A percentile compares a stretch with the other conserved stretches of the same genome.
phyloP scores from a whole-genome alignment of 2,797 vertebrate genomes.

The Hydrophis major region DNA sequence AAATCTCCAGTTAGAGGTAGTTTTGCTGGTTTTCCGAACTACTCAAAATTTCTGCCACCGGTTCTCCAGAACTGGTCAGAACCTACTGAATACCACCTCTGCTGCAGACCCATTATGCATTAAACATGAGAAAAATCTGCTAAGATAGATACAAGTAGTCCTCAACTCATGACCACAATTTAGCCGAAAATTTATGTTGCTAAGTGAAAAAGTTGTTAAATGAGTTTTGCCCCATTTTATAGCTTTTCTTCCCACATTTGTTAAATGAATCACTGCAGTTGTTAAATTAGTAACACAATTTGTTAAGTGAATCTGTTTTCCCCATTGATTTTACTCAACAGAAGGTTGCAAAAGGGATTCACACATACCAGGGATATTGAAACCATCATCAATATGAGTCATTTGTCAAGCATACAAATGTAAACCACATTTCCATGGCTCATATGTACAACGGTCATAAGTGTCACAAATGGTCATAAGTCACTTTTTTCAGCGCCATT shows the following conservation, averaged over 20 bases:
- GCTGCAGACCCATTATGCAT: not conserved
- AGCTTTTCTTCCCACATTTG: not conserved
- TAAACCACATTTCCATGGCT: not conserved
- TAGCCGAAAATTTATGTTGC: not conserved
- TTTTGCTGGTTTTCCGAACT: too few relatives aligned
- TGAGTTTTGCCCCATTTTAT: not conserved
- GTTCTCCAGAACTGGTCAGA: too few relatives aligned
- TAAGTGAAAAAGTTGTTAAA: not conserved
- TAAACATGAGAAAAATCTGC: not conserved
- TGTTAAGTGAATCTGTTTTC: not conserved
- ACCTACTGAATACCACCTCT: too few relatives aligned
- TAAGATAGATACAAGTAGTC: not conserved
- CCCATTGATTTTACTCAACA: not conserved
- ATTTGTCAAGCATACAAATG: not conserved
- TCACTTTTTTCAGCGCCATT: too few relatives aligned
- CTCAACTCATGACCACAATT: not conserved
- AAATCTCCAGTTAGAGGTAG: too few relatives aligned
- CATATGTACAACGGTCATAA: not conserved
- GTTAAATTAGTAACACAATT: not conserved
- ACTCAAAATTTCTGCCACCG: too few relatives aligned
- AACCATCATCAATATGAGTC: not conserved
- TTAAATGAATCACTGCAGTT: not conserved
- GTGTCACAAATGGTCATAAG: not conserved
- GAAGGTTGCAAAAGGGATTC: not conserved
- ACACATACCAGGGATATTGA: rapidly evolving